phyloP scores from a whole-genome alignment of 2,797 vertebrate genomes.

The Carcharodon carcharias region DNA sequence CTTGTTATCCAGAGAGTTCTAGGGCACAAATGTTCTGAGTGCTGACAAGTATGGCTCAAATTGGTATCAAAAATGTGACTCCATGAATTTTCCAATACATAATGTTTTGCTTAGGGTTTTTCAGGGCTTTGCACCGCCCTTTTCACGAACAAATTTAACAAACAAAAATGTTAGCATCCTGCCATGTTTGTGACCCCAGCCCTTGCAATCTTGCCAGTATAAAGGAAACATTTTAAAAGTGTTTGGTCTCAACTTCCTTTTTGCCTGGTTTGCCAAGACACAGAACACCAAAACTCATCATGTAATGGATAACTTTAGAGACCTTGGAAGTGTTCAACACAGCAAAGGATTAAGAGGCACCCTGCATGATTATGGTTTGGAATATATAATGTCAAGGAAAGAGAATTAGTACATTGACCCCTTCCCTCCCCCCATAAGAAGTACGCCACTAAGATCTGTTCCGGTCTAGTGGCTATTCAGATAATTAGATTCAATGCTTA shows the following conservation, averaged over 20 bases:
- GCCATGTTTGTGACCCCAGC: neutral
- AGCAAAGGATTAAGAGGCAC: neutral
- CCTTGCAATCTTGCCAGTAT: too few relatives aligned
- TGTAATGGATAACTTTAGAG: conserved; percentile 10
- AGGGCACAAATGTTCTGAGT: neutral
- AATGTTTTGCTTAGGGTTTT: neutral
- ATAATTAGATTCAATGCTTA: conserved; percentile 27
- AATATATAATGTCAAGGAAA: neutral
- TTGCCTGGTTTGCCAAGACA: conserved; percentile 23
- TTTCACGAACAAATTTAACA: neutral
- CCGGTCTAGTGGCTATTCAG: neutral
- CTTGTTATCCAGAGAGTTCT: neutral
- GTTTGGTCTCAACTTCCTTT: neutral
- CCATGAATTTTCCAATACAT: neutral
- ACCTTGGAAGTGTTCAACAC: neutral
- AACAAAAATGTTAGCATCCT: neutral
- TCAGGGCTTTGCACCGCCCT: neutral
- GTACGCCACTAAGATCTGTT: neutral
- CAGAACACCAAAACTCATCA: neutral
- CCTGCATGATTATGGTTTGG: neutral
- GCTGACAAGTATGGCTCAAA: neutral
- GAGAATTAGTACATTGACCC: neutral
- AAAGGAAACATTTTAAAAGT: neutral
- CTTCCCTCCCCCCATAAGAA: neutral
- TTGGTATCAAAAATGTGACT: neutral